Evolutionary conservation across 2,113 vertebrate genomes (phyloP), one percentile per base, ranked within the genome.

Genomic region (Anas platyrhynchos): DNA sequence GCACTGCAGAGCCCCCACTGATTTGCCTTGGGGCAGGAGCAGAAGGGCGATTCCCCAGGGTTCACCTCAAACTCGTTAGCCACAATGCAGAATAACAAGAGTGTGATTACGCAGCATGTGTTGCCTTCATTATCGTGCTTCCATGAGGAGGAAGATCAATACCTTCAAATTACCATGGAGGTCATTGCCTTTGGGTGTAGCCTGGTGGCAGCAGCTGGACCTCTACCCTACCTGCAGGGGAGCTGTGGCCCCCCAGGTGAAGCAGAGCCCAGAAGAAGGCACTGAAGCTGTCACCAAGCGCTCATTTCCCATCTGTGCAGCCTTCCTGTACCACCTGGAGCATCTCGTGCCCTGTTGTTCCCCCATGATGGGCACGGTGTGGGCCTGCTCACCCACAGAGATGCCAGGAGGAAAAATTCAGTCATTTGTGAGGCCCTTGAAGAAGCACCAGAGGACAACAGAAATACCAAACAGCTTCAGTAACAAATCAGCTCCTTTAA

Each of bases 211-310:
- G 54, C 1, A 4, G 74, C 44, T 52, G 56, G 44, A 21, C 76
- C 48, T 16, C 8, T n/a, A 3, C 4, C 1, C 10, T n/a, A 3
- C 4, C 1, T 6, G 18, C 38, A 43, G 59, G 20, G 61, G 29
- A 50, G 75, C 41, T 11, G 31, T 12, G 26, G 46, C 38, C 8
- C 86, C 50, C 4, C 12, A 34, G 55, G 23, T 59, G 38, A 62
- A 46, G 67, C 16, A 18, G n/a, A 83, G 18, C 9, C 29, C 58
- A 84, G 62, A 67, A 62, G 22, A 72, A 80, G 48, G 56, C 9
- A 3, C n/a, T 2, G 18, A 58, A 82, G 31, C 34, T 26, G 13
- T 58, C 22, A 32, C 48, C 34, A 16, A 73, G n/a, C 4, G 1
- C n/a, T 82, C 72, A 14, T 90, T 81, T 83, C 13, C 46, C 31